Base-by-base conservation (phyloP, 2,797 vertebrate species). In the Chaetophractus vellerosus region DNA sequence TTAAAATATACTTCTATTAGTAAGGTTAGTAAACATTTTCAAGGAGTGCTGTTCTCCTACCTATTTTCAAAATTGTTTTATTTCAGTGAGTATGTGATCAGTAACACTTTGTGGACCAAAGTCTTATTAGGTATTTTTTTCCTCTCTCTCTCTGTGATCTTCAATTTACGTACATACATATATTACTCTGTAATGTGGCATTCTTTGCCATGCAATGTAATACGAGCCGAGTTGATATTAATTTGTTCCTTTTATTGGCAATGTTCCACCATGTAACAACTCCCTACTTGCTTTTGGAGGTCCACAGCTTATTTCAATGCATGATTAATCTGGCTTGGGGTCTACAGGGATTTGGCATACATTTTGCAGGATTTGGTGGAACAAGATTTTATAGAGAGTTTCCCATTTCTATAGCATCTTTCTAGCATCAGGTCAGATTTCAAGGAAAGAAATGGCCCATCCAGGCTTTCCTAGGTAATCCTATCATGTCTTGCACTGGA, bases 1-100 rank as follows among this genome's bases (percentile, higher is more conserved):
- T 83, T 88, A 88, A 95, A 80, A 75, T 64, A 12, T 63, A 41
- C 15, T 75, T 88, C 28, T 75, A 33, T 52, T 50, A 75, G 55
- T 71, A 82, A 90, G 12, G 4, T 50, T 90, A 48, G 79, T 9
- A 18, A 26, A 63, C 6, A 92, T 76, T 91, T 95, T 84, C 61
- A 81, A 63, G 80, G 38, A 81, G 45, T 59, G 28, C 3, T 79
- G 12, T 26, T 52, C n/a, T 74, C 23, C 1, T 36, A 5, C 33
- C 9, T 15, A 87, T 45, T 91, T 93, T 88, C 26, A 26, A 41
- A 82, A 61, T 50, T 50, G 4, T 66, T 88, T 88, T 66, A 50
- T 84, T n/a, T 68, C 50, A 33, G 21, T 24, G n/a, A 68, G 23
- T 2, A 28, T 84, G 18, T 50, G 45, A 19, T 52, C 45, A 83